Base-by-base conservation (phyloP, 2,797 vertebrate genomes). In the Danionella dracula region DNA sequence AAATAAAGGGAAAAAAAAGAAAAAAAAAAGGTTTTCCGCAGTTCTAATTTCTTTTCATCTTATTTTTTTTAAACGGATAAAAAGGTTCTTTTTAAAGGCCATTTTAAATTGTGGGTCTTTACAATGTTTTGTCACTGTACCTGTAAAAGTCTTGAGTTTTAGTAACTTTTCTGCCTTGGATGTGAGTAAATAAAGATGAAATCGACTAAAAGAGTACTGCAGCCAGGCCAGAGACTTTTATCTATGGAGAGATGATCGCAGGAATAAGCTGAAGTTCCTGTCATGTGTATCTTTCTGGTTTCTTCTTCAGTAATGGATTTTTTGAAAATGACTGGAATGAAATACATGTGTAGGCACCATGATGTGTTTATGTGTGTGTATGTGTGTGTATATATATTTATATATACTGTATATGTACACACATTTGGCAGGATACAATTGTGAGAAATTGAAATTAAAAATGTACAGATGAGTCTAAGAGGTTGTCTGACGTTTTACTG, bases 101-200 rank as follows among this genome's bases (percentile, higher is more conserved):
- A 91, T 92, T 92, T 89, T 92, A 91, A 95, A 95, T 92, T 92
- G 93, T 97, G 95, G 93, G 93, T 96, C 93, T 94, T 90, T 94
- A 94, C 89, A 92, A 91, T 94, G 95, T 74, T 94, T 95, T 94
- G 93, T 97, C 93, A 91, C 92, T 94, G 94, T 96, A 95, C 94
- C 86, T 97, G 95, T 97, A 94, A 93, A 85, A 94, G 93, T 97
- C 91, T 90, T 93, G 87, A 94, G 91, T 97, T 97, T 95, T 94
- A 94, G 94, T 94, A 96, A 84, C 80, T 93, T 90, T 92, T 96
- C 93, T 95, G 93, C 93, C 92, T 98, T 94, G 93, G 92, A 93
- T 97, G 96, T 97, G 93, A 91, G 91, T 79, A 87, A 84, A 86
- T 83, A 82, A 78, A 76, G 76, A 81, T 81, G 72, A 65, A 70